These are phyloP conservation scores for Empis livida DNA, from an alignment of 2,888 invertebrate species.

Conservation along the genomic window DNA sequence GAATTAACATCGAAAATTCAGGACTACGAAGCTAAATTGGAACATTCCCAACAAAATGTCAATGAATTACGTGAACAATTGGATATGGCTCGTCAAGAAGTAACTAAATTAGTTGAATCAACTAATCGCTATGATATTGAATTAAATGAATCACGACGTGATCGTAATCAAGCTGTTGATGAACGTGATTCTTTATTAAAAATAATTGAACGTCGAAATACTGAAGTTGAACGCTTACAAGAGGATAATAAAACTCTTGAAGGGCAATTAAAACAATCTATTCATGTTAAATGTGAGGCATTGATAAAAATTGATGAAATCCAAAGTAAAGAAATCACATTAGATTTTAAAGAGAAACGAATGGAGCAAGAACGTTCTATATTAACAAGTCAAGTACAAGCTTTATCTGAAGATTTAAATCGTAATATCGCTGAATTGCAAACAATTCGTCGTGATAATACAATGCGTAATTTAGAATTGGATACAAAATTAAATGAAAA, in stretches of 20 bases:
- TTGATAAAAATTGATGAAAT: conserved; percentile 68
- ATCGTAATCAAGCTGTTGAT: conserved; percentile 56
- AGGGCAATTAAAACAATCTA: conserved; percentile 61
- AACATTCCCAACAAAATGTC: conserved; percentile 47
- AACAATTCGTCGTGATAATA: conserved; percentile 60
- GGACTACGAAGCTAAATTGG: conserved; percentile 47
- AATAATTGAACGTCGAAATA: conserved; percentile 56
- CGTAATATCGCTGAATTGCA: conserved; percentile 66
- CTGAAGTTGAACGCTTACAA: conserved; percentile 59
- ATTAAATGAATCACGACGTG: conserved; percentile 49
- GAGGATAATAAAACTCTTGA: conserved; percentile 54
- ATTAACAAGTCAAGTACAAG: conserved; percentile 63
- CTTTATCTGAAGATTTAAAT: conserved; percentile 64
- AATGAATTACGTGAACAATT: conserved; percentile 52
- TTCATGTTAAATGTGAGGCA: conserved; percentile 73
- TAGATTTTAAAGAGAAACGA: conserved; percentile 71
- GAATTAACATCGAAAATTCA: conserved; percentile 49
- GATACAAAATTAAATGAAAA: conserved; percentile 68
- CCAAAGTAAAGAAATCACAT: conserved; percentile 60
- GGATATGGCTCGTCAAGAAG: conserved; percentile 46
- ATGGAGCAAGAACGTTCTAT: conserved; percentile 70
- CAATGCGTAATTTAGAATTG: conserved; percentile 47
- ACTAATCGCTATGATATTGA: conserved; percentile 52
- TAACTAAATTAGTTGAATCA: conserved; percentile 49
- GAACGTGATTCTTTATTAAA: conserved; percentile 62